phyloP scores from a whole-genome alignment of 2,113 vertebrate genomes.

The Pteropus alecto region DNA sequence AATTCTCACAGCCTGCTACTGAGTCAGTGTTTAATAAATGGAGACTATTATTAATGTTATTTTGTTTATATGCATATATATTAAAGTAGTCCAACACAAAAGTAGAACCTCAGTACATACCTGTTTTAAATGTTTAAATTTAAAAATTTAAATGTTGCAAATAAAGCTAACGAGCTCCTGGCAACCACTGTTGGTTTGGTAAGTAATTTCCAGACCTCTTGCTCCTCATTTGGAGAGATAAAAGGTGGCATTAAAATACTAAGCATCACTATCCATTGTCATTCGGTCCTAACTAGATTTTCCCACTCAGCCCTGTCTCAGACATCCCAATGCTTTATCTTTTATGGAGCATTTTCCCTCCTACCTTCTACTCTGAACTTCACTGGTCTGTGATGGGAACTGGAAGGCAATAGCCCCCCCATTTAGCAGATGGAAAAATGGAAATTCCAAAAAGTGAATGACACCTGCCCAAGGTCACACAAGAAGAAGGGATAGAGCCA shows the following conservation, averaged over 20 bases:
- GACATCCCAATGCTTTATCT: accelerated
- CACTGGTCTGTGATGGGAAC: neutral
- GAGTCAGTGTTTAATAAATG: neutral
- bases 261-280: too few species aligned
- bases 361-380: neutral
- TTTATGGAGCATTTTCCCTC: neutral
- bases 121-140: neutral
- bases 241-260: accelerated
- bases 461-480: neutral
- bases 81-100: neutral
- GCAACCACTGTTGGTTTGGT: neutral
- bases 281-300: neutral
- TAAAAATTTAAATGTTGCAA: neutral
- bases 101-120: neutral
- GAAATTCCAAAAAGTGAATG: neutral
- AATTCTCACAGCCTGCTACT: neutral
- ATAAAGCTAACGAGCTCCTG: neutral
- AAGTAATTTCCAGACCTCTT: neutral
- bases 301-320: neutral
- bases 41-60: neutral
- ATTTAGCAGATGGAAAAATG: neutral
- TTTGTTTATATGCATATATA: neutral
- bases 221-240: neutral
- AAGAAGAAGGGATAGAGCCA: neutral
- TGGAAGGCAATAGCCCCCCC: neutral